These are phyloP conservation scores for Sarotherodon lohbergeri DNA, from an alignment of 2,113 vertebrate genomes.

Conservation along the genomic window DNA sequence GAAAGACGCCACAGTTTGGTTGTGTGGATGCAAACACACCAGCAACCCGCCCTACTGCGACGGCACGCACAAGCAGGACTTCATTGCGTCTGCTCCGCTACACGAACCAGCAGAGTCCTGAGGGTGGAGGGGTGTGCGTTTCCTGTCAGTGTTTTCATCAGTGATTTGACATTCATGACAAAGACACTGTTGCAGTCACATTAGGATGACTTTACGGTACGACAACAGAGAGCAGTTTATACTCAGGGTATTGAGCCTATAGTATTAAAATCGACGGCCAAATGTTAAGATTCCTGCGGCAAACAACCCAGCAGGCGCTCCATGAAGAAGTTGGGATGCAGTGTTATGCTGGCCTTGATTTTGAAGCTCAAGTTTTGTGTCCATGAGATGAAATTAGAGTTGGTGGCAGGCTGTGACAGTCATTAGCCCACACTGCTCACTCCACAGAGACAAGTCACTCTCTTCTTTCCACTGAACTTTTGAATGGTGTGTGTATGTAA, in stretches of 20 bases:
- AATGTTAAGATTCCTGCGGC: neutral
- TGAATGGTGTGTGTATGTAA: rapidly evolving
- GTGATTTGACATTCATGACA: neutral
- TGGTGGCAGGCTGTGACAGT: neutral
- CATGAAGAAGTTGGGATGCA: rapidly evolving
- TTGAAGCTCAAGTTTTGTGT: neutral
- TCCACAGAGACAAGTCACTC: neutral
- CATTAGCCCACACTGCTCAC: neutral
- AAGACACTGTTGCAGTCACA: neutral
- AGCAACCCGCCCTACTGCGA: conserved; percentile 77
- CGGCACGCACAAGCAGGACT: conserved; percentile 74
- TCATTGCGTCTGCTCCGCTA: conserved; percentile 29
- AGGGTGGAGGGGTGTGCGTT: neutral
- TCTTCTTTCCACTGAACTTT: rapidly evolving
- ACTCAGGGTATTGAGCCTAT: rapidly evolving
- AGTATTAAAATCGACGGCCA: neutral
- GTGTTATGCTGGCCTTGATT: neutral
- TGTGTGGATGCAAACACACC: conserved; percentile 83
- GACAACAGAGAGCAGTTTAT: rapidly evolving
- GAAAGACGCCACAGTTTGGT: conserved; percentile 46
- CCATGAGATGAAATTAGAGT: neutral
- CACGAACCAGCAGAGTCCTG: neutral
- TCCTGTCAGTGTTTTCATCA: neutral
- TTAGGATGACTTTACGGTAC: neutral
- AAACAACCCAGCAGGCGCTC: rapidly evolving